Evolutionary conservation across 1,140 invertebrate species (phyloP).

Genomic region (Solen grandis): DNA sequence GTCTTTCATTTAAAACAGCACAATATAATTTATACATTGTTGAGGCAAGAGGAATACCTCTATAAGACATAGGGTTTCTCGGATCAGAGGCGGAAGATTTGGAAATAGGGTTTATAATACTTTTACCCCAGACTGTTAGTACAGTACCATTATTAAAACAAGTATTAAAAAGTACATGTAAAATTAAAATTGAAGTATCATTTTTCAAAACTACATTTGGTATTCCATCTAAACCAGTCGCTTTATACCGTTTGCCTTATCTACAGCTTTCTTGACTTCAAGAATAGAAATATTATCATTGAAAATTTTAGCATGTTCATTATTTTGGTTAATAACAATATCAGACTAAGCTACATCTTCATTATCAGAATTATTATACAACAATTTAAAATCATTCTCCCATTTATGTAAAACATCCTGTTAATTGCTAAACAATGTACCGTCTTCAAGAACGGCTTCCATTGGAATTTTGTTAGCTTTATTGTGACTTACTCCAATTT

Average conservation of each 20-base stretch:
- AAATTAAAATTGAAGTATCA: neutral
- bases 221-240: conserved; percentile 6
- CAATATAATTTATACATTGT: conserved; percentile 45
- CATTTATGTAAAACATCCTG: no score
- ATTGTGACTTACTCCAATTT: neutral
- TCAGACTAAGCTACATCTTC: no score
- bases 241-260: neutral
- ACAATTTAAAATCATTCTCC: no score
- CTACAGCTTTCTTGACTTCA: conserved; percentile 22
- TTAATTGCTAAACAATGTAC: no score
- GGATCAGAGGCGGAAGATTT: neutral
- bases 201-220: conserved; percentile 24
- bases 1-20: conserved; percentile 27
- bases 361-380: no score
- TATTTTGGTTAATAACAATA: no score
- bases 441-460: conserved; percentile 6
- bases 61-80: neutral
- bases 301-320: no score
- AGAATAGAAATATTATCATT: neutral
- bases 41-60: no score
- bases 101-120: no score
- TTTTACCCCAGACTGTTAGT: conserved; percentile 10
- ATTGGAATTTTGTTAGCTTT: conserved; percentile 1
- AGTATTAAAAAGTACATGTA: conserved; percentile 16
- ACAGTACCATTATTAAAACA: no score